Base-by-base conservation (phyloP, 2,888 invertebrate species). In the Phyllotreta cruciferae region DNA sequence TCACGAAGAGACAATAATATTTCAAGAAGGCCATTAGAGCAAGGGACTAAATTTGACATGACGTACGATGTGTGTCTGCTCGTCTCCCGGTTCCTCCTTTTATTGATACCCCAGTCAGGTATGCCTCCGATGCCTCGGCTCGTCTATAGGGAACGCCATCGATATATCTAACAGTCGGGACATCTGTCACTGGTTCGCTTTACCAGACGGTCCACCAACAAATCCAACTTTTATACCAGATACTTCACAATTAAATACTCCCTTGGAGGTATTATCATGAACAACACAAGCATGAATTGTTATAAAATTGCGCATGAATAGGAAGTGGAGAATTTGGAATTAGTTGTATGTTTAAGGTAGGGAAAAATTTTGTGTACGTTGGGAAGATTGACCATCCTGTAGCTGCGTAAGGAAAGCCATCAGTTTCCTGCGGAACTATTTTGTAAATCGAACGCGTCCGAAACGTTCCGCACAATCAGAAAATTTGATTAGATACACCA, bases 51-150 rank as follows among this genome's bases (percentile, higher is more conserved):
- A 76, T 77, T 77, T 75, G 77, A 77, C 77, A 77, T 75, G 77
- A 77, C 72, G 70, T 74, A 77, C 75, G 76, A 77, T 74, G 76
- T 75, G 75, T 74, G 74, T 69, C 72, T 67, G 60, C 71, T 71
- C 69, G 71, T 75, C 6, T 52, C 11, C 41, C 24, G 24, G 24
- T 24, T 14, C 53, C 53, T 53, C 41, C 54, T 54, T 24, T 35
- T 54, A 77, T 78, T 78, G 78, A 78, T 78, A 78, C 71, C 73
- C 75, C 69, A 76, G 78, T 78, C 78, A 78, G 78, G 78, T 78
- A 75, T 70, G 58, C 62, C 62, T 70, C 73, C 34, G 54, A 75
- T 70, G 58, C 62, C 62, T 70, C 73, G 41, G 54, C 54, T 54
- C 35, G 73, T 76, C 76, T 74, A 74, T 73, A 70, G 76, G 76